Percentiles rank a stretch among this genome's conserved stretches.
Conservation (phyloP, 2,888 invertebrate species). For the Plutella xylostella region DNA sequence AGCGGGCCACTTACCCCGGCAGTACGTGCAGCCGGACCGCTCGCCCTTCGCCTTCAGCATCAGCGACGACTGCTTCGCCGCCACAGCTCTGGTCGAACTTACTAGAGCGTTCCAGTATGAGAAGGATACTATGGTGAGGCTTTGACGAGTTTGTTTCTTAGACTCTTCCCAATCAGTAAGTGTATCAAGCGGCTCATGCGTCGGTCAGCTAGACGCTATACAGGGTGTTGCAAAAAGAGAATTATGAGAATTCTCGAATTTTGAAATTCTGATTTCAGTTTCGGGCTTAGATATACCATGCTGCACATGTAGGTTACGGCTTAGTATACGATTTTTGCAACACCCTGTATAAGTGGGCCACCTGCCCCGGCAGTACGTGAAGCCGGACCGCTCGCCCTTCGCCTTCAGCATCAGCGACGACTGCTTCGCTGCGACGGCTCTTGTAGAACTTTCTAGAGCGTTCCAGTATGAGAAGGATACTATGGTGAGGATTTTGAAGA, state of each 20-base stretch:
- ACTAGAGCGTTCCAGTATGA: constrained; percentile 82
- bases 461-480: constrained; percentile 84
- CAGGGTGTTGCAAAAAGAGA: too few species aligned
- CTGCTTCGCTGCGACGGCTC: constrained; percentile 76
- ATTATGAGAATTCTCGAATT: too few species aligned
- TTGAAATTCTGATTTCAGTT: too few species aligned
- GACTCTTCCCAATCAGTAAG: constrained; percentile 53
- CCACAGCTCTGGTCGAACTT: constrained; percentile 76
- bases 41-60: constrained; percentile 77
- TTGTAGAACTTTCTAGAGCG: constrained; percentile 77
- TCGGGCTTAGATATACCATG: too few species aligned
- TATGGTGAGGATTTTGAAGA: too few species aligned
- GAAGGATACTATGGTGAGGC: constrained; percentile 76
- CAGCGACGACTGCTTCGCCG: constrained; percentile 76
- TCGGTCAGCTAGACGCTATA: constrained; percentile 92
- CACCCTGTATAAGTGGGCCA: constrained; percentile 92
- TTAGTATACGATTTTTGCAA: too few species aligned
- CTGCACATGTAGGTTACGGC: too few species aligned
- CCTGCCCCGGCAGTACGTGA: constrained; percentile 74
- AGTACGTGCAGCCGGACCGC: constrained; percentile 68
- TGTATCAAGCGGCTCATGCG: constrained; percentile 81
- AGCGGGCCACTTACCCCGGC: constrained; percentile 82
- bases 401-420: constrained; percentile 76
- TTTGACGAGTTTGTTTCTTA: neutral
- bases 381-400: constrained; percentile 69